Conservation (phyloP, 2,888 invertebrate species). For the Agrotis clavis region DNA sequence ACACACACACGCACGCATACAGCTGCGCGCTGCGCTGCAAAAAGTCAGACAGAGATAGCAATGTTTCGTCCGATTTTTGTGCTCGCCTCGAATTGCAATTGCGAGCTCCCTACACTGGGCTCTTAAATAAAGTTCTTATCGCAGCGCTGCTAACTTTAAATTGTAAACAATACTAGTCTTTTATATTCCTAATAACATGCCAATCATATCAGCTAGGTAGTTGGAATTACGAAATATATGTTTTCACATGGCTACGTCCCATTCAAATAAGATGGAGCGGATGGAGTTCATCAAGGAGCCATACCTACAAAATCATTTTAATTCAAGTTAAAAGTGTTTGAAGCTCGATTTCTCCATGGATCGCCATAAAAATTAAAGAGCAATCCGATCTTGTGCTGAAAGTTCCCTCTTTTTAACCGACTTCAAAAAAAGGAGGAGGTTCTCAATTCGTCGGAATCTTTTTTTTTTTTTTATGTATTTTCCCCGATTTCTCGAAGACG, state of each 20-base stretch:
- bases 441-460: too few species aligned
- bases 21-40: too few species aligned
- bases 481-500: too few species aligned
- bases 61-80: too few species aligned
- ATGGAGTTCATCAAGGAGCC: neutral
- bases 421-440: too few species aligned
- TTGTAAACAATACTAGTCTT: slow-evolving; percentile 35
- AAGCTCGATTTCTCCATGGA: neutral
- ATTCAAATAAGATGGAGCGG: neutral
- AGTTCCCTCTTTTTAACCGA: neutral
- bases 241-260: neutral
- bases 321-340: neutral
- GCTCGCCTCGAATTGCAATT: too few species aligned
- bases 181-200: slow-evolving; percentile 7
- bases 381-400: slow-evolving; percentile 2
- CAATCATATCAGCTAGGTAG: neutral
- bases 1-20: too few species aligned
- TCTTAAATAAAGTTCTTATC: slow-evolving; percentile 46
- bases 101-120: too few species aligned
- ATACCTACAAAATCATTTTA: too few species aligned
- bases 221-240: neutral
- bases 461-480: too few species aligned
- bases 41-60: too few species aligned
- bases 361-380: neutral
- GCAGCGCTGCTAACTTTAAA: slow-evolving; percentile 26